phyloP scores from a whole-genome alignment of 2,888 invertebrate species.

The Meiosimyza platycephala region DNA sequence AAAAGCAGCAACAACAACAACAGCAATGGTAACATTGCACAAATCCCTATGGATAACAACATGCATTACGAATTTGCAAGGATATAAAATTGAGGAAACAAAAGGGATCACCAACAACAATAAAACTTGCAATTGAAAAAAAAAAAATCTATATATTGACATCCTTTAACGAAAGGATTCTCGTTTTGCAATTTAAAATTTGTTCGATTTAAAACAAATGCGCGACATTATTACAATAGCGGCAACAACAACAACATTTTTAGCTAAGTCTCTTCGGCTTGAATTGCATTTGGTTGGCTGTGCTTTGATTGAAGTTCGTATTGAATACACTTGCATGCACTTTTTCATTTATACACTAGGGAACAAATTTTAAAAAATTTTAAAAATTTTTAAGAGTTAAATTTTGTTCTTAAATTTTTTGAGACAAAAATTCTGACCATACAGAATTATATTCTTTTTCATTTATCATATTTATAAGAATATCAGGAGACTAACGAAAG shows the following conservation, averaged over 20 bases:
- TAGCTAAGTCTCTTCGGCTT: conserved; percentile 21
- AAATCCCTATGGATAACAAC: conserved; percentile 31
- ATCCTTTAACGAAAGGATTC: conserved; percentile 16
- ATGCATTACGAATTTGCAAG: conserved; percentile 33
- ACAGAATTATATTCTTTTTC: too few species aligned
- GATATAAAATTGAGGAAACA: conserved; percentile 7
- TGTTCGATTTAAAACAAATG: conserved; percentile 13
- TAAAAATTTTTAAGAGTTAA: too few species aligned
- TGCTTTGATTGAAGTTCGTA: conserved; percentile 28
- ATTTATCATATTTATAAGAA: too few species aligned
- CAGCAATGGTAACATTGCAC: conserved; percentile 7
- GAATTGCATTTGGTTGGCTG: conserved; percentile 16
- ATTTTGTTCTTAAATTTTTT: too few species aligned
- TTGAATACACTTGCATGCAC: neutral
- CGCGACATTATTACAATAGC: conserved; percentile 1
- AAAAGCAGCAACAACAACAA: conserved; percentile 2
- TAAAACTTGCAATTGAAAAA: neutral
- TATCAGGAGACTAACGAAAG: too few species aligned
- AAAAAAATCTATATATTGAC: neutral
- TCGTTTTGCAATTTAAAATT: conserved; percentile 7
- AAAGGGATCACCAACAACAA: conserved; percentile 12
- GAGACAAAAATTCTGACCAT: too few species aligned
- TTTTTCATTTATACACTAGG: too few species aligned
- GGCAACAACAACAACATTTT: conserved; percentile 9
- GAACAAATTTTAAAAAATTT: neutral